These are phyloP conservation scores for Heliconius eleuchia DNA, from an alignment of 1,140 invertebrate genomes.

Conservation along the genomic window DNA sequence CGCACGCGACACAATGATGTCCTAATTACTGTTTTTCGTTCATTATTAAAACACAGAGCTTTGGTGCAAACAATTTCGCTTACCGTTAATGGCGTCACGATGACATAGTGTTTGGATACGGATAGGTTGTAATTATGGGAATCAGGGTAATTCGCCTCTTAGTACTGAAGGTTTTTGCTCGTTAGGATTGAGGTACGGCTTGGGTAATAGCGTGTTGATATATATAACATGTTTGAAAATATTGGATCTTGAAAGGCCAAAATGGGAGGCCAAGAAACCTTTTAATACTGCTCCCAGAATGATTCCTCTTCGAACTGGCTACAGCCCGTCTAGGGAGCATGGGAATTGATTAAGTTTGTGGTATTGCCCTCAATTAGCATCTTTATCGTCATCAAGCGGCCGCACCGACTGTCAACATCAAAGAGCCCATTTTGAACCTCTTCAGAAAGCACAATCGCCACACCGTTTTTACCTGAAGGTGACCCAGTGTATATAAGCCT, in stretches of 20 bases:
- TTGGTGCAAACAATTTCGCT: slow-evolving; percentile 64
- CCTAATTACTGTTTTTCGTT: slow-evolving; percentile 42
- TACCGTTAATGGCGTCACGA: slow-evolving; percentile 74
- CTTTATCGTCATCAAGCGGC: too few relatives aligned
- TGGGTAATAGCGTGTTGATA: slow-evolving; percentile 4
- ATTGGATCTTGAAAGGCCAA: background rate
- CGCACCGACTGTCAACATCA: too few relatives aligned
- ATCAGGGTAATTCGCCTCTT: slow-evolving; percentile 70
- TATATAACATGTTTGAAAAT: slow-evolving; percentile 2
- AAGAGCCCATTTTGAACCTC: too few relatives aligned
- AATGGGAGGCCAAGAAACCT: background rate
- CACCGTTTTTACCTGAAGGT: too few relatives aligned
- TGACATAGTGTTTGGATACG: slow-evolving; percentile 72
- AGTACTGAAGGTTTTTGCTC: slow-evolving; percentile 74
- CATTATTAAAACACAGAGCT: slow-evolving; percentile 34
- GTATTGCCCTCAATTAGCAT: too few relatives aligned
- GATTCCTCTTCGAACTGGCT: too few relatives aligned
- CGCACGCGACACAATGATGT: slow-evolving; percentile 30
- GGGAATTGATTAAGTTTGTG: too few relatives aligned
- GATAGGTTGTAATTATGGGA: slow-evolving; percentile 74
- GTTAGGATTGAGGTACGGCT: slow-evolving; percentile 51
- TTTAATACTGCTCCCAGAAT: too few relatives aligned
- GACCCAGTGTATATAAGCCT: too few relatives aligned
- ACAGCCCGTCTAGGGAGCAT: too few relatives aligned
- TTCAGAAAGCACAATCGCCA: too few relatives aligned